These are phyloP conservation scores for Hemicentrotus pulcherrimus DNA, from an alignment of 35 echinoderm and acorn worm genomes.

Conservation along the genomic window DNA sequence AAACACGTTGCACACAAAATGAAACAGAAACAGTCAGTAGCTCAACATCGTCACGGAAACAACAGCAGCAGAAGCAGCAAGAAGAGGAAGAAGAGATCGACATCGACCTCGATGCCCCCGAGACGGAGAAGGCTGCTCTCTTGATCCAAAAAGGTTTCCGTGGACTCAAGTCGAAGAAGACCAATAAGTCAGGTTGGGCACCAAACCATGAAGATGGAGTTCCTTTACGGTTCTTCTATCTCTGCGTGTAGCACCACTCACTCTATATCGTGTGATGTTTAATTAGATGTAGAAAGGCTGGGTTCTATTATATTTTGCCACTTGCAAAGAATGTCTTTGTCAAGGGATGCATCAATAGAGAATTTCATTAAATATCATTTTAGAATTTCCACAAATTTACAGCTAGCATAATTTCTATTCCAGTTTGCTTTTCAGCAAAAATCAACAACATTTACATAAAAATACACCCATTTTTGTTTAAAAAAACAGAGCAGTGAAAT, in stretches of 20 bases:
- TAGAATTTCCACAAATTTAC: too few species aligned
- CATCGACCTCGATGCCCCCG: slow-evolving; percentile 29
- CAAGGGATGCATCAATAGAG: too few species aligned
- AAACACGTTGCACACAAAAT: neutral
- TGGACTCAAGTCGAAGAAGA: slow-evolving; percentile 40
- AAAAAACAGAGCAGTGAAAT: too few species aligned
- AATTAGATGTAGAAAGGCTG: neutral
- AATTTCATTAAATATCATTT: too few species aligned
- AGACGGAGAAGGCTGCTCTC: slow-evolving; percentile 48
- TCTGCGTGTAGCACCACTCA: slow-evolving; percentile 9
- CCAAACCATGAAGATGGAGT: neutral
- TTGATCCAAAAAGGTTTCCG: slow-evolving; percentile 44
- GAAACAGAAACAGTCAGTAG: neutral
- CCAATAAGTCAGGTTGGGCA: slow-evolving; percentile 41
- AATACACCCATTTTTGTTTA: too few species aligned
- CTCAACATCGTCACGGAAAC: neutral
- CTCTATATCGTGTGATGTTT: slow-evolving; percentile 3
- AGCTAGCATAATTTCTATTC: too few species aligned
- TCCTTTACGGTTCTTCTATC: neutral
- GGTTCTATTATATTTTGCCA: neutral
- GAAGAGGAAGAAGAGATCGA: slow-evolving; percentile 42
- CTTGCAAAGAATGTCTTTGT: too few species aligned
- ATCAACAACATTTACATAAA: too few species aligned
- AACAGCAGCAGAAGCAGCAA: slow-evolving; percentile 9
- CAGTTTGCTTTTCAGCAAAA: too few species aligned